Base-by-base conservation (phyloP, 2,888 invertebrate genomes). In the Zootermopsis nevadensis region DNA sequence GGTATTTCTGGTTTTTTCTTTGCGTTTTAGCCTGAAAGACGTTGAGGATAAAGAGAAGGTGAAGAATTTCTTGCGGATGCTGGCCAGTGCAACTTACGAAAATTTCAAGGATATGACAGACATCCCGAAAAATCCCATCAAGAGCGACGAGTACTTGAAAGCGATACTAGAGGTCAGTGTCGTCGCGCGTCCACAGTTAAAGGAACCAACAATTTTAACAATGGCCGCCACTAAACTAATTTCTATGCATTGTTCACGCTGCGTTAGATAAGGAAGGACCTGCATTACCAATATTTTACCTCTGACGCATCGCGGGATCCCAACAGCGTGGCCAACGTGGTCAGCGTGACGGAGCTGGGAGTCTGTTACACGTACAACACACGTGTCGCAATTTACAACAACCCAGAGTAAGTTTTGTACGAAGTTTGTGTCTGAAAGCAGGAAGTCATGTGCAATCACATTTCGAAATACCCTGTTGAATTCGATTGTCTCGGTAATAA, bases 291-390 rank as follows among this genome's bases (percentile, higher is more conserved):
- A 0, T 42, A 42, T 42, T 42, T 12, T 42, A 12, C 38, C 38
- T 42, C 38, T 42, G 38, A 8, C 38, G 12, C 38, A 12, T 42
- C 38, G 12, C 38, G 10, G 10, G 38, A 42, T 42, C 38, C 38
- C 15, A 15, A 15, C 15, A 15, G 1, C 19, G 55, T 55, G 24
- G 6, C 10, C 10, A 8, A 15, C 7, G 66, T 66, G 66, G 7
- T 24, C 2, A 31, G 6, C 38, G 15, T 77, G 6, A 48, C 53
- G 4, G 77, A 77, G 30, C 27, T 12, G 24, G 77, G 77, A 30
- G 8, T 77, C 31, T 77, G 77, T 42, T 93, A 94, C 87, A 90
- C 93, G 33, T 92, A 94, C 79, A 94, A 94, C 87, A 94, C 94
- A 0, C 90, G 92, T 86, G 90, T 93, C 48, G 93, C 94, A 0